Percentiles rank a stretch among this genome's conserved stretches.
Conservation (phyloP, 2,797 vertebrate genomes). For the Notolepis coatsorum region DNA sequence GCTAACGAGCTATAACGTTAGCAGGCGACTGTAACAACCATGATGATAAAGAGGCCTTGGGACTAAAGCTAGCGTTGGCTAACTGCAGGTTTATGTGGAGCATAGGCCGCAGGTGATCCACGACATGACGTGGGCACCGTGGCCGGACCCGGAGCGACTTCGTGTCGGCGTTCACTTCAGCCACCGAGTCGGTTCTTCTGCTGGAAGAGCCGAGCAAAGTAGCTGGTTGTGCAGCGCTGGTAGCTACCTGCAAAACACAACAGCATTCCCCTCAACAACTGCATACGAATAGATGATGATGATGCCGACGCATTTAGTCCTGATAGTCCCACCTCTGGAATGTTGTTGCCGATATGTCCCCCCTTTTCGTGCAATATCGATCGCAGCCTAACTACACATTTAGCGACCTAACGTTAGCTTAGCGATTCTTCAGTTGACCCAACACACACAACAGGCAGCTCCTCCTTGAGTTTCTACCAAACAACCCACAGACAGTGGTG, state of each 20-base stretch:
- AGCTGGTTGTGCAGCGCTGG: slow-evolving; percentile 40
- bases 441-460: no score
- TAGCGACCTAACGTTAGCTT: slow-evolving; percentile 42
- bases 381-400: slow-evolving; percentile 47
- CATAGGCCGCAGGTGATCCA: slow-evolving; percentile 52
- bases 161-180: slow-evolving; percentile 29
- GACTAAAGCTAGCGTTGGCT: slow-evolving; percentile 48
- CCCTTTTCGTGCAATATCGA: slow-evolving; percentile 33
- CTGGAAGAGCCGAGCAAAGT: background rate
- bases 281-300: background rate
- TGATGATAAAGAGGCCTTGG: slow-evolving; percentile 16
- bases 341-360: slow-evolving; percentile 6
- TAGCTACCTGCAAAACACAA: slow-evolving; percentile 9
- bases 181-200: background rate
- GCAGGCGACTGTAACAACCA: background rate
- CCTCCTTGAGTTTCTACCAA: slow-evolving; percentile 56
- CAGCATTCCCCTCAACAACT: slow-evolving; percentile 1
- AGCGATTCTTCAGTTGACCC: slow-evolving; percentile 19
- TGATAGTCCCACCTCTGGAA: background rate
- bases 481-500: no score
- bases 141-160: slow-evolving; percentile 23
- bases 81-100: slow-evolving; percentile 20
- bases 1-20: no score
- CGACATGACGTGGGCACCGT: slow-evolving; percentile 63
- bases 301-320: background rate